Evolutionary conservation across 2,888 invertebrate genomes (phyloP).

Genomic region (Crossocerus cetratus): DNA sequence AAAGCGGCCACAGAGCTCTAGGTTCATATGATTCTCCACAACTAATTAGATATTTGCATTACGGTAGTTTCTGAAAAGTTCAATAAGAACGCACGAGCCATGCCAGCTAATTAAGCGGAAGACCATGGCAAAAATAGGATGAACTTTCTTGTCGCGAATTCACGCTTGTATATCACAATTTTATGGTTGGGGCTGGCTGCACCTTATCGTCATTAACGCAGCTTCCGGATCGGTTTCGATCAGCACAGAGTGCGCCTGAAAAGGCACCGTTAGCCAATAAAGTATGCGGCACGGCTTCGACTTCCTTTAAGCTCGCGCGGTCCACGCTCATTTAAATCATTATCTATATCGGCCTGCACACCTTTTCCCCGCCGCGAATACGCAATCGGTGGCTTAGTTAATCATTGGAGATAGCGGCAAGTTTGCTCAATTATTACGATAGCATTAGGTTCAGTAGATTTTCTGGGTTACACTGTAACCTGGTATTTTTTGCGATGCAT

Average conservation of each 20-base stretch:
- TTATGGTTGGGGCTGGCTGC: neutral
- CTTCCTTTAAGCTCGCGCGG: neutral
- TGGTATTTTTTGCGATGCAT: no score
- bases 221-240: constrained; percentile 20
- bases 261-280: constrained; percentile 27
- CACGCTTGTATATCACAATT: neutral
- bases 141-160: constrained; percentile 53
- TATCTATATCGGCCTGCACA: neutral
- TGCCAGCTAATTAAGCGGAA: constrained; percentile 51
- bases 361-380: neutral
- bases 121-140: constrained; percentile 60
- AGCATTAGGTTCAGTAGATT: no score
- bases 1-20: no score
- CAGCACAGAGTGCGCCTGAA: constrained; percentile 20
- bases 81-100: neutral
- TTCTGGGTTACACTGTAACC: no score
- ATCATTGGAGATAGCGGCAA: neutral
- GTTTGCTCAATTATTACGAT: neutral
- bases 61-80: no score
- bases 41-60: no score
- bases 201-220: neutral
- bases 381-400: neutral
- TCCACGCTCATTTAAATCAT: no score
- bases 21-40: no score
- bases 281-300: constrained; percentile 15